Percentiles rank a stretch among this genome's conserved stretches.
Conservation (phyloP, 2,113 vertebrate genomes). For the Gila orcuttii region DNA sequence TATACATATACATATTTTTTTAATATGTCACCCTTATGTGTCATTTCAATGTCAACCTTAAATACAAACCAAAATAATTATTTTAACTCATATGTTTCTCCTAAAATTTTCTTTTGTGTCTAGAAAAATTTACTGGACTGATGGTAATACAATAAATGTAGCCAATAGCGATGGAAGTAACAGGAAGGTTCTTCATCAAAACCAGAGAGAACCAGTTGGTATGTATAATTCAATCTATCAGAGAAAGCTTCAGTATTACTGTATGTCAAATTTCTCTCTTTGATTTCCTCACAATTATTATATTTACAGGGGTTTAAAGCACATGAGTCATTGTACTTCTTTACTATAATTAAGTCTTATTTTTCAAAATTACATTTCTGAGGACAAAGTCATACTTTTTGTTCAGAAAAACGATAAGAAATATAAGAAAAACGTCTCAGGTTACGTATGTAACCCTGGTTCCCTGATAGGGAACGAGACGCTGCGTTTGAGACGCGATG, state of each 20-base stretch:
- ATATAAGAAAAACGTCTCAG: background rate
- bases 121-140: slow-evolving; percentile 97
- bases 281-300: background rate
- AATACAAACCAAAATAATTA: background rate
- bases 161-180: slow-evolving; percentile 99
- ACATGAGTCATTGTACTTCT: no score
- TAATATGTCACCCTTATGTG: no score
- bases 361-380: background rate
- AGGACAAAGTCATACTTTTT: background rate
- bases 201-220: slow-evolving; percentile 96
- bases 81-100: background rate
- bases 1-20: no score
- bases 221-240: slow-evolving; percentile 60
- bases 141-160: slow-evolving; percentile 96
- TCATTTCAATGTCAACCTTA: background rate
- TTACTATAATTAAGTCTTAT: background rate
- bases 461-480: no score
- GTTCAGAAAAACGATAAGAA: background rate
- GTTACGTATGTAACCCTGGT: no score
- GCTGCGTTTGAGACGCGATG: no score
- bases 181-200: slow-evolving; percentile 96
- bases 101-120: slow-evolving; percentile 27
- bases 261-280: background rate
- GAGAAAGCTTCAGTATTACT: no score
- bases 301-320: background rate